Conservation (phyloP, 2,797 vertebrate species). For the Scolopax bukidnonensis region DNA sequence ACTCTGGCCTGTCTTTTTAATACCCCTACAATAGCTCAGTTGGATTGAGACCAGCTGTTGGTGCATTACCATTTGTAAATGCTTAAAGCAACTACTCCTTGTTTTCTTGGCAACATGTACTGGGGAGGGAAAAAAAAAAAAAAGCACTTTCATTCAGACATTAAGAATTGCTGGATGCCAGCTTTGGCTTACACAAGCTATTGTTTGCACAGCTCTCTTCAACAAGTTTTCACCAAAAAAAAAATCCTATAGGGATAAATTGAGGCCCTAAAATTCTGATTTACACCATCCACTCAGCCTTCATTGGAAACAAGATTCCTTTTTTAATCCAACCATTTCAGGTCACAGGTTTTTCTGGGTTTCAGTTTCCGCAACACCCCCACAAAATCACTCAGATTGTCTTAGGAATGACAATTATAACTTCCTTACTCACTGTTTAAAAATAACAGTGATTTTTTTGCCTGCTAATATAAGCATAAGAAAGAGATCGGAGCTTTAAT, state of each 20-base stretch:
- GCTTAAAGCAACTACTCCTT: slow-evolving; percentile 85
- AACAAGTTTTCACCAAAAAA: slow-evolving; percentile 69
- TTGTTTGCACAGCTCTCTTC: slow-evolving; percentile 74
- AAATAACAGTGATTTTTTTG: slow-evolving; percentile 24
- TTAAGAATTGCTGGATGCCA: slow-evolving; percentile 78
- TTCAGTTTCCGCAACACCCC: neutral
- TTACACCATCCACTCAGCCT: neutral
- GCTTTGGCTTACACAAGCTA: slow-evolving; percentile 74
- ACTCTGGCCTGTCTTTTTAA: slow-evolving; percentile 84
- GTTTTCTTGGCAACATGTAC: slow-evolving; percentile 80
- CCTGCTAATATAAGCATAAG: neutral
- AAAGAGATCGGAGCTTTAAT: neutral
- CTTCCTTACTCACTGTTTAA: slow-evolving; percentile 21
- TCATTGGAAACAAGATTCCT: slow-evolving; percentile 6
- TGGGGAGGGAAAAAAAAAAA: neutral
- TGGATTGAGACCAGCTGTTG: slow-evolving; percentile 84
- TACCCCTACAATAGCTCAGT: slow-evolving; percentile 82
- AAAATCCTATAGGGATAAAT: slow-evolving; percentile 9
- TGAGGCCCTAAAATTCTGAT: slow-evolving; percentile 20
- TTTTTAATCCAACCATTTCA: slow-evolving; percentile 5
- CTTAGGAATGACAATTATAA: slow-evolving; percentile 30
- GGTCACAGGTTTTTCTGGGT: neutral
- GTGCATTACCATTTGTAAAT: slow-evolving; percentile 85
- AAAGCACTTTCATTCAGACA: slow-evolving; percentile 77
- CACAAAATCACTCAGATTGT: slow-evolving; percentile 11